Conservation (phyloP, 2,113 vertebrate species). For the Mirounga angustirostris region DNA sequence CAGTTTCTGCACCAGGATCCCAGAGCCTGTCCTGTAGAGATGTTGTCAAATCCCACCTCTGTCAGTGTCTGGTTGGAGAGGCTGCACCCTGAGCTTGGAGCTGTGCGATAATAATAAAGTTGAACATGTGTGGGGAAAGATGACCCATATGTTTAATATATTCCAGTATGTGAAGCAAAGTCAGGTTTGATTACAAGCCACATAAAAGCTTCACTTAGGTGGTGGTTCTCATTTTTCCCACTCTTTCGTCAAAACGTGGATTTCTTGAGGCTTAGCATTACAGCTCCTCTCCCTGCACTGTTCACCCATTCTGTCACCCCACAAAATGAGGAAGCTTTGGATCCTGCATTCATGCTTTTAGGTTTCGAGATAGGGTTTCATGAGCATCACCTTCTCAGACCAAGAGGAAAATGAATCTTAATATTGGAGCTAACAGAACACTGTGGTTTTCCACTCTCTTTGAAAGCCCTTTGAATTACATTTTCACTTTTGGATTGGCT, state of each 20-base stretch:
- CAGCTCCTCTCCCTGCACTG: not conserved
- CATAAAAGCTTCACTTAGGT: not conserved
- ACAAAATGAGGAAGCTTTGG: not conserved
- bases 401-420: not conserved
- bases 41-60: constrained; percentile 54
- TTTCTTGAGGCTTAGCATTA: not conserved
- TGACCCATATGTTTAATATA: constrained; percentile 62
- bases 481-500: constrained; percentile 43
- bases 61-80: constrained; percentile 50
- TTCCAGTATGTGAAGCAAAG: constrained; percentile 19
- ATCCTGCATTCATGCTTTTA: not conserved
- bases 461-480: not conserved
- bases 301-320: not conserved
- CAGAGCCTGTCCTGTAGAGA: not conserved
- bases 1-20: not conserved
- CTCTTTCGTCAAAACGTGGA: not conserved
- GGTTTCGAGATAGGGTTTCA: not conserved
- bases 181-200: constrained; percentile 25
- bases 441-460: not conserved
- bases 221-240: not conserved
- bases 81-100: constrained; percentile 31
- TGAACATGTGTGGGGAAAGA: constrained; percentile 30
- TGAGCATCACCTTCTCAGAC: not conserved
- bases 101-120: constrained; percentile 64
- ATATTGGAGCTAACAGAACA: not conserved